phyloP scores from a whole-genome alignment of 2,888 invertebrate genomes.

The Lasioglossum calceatum region DNA sequence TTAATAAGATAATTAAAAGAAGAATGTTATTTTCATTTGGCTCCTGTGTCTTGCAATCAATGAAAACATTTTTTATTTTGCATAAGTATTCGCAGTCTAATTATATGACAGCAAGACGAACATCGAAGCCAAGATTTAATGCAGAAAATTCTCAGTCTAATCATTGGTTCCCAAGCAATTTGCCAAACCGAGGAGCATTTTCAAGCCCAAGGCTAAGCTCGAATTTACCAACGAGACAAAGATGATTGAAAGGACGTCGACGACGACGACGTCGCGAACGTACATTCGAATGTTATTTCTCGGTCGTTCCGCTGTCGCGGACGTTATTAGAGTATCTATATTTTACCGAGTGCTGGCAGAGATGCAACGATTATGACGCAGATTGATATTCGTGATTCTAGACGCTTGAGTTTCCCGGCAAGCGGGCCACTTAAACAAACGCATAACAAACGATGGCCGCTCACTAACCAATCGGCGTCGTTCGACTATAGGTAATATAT shows the following conservation, averaged over 20 bases:
- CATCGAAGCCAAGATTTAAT: not conserved
- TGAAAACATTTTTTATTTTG: too few relatives aligned
- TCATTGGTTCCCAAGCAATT: not conserved
- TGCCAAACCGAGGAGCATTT: not conserved
- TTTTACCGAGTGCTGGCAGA: constrained; percentile 19
- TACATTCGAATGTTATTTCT: not conserved
- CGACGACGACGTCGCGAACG: not conserved
- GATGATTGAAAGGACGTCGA: not conserved
- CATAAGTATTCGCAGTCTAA: too few relatives aligned
- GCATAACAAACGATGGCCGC: constrained; percentile 83
- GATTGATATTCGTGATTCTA: constrained; percentile 79
- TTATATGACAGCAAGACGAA: not conserved
- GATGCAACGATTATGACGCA: constrained; percentile 61
- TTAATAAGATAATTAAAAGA: too few relatives aligned
- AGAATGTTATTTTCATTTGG: too few relatives aligned
- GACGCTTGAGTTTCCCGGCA: constrained; percentile 84
- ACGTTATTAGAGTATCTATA: not conserved
- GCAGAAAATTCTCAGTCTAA: not conserved
- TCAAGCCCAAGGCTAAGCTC: not conserved
- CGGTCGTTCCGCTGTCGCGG: not conserved
- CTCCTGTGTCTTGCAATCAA: too few relatives aligned
- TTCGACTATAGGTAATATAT: constrained; percentile 83
- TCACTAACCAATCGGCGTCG: constrained; percentile 83
- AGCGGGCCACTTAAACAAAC: constrained; percentile 82
- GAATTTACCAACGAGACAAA: not conserved